Conservation (phyloP, 2,113 vertebrate species). For the Microcebus ravelobensis region DNA sequence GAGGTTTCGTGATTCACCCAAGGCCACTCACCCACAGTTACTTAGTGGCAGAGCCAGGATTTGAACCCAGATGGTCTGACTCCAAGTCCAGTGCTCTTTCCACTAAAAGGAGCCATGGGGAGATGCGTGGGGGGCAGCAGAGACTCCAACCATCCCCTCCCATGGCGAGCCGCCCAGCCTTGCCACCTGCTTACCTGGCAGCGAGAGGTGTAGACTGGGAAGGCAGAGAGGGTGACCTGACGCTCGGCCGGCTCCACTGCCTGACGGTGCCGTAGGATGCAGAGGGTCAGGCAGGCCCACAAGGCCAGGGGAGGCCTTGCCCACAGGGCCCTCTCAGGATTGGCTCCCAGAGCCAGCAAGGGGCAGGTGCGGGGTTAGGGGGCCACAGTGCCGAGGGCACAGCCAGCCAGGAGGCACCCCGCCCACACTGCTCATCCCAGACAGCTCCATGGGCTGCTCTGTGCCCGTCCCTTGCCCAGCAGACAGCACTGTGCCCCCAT, state of each 20-base stretch:
- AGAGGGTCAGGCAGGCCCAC: constrained; percentile 6
- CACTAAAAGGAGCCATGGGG: not conserved
- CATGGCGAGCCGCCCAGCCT: not conserved
- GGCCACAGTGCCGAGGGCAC: not conserved
- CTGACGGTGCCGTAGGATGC: not conserved
- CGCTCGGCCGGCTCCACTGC: not conserved
- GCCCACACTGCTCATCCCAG: not conserved
- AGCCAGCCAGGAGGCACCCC: not conserved
- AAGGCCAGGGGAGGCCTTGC: constrained; percentile 18
- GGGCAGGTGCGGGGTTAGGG: not conserved
- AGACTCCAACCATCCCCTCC: not conserved
- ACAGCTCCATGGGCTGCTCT: not conserved
- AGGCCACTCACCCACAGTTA: not conserved
- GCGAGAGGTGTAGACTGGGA: not conserved
- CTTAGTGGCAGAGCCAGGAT: constrained; percentile 50
- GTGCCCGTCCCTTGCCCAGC: not conserved
- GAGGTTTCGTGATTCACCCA: fast-evolving
- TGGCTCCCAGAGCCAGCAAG: constrained; percentile 26
- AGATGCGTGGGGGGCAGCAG: not conserved
- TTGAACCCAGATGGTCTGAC: constrained; percentile 61
- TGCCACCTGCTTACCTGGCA: constrained; percentile 70
- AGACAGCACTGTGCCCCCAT: not conserved
- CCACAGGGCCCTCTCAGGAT: not conserved
- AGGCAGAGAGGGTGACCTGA: not conserved
- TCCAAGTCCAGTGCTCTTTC: constrained; percentile 53